Evolutionary conservation across 2,797 vertebrate genomes (phyloP), one percentile per base, ranked within the genome.

Genomic region (Sebastes ruberrimus): DNA sequence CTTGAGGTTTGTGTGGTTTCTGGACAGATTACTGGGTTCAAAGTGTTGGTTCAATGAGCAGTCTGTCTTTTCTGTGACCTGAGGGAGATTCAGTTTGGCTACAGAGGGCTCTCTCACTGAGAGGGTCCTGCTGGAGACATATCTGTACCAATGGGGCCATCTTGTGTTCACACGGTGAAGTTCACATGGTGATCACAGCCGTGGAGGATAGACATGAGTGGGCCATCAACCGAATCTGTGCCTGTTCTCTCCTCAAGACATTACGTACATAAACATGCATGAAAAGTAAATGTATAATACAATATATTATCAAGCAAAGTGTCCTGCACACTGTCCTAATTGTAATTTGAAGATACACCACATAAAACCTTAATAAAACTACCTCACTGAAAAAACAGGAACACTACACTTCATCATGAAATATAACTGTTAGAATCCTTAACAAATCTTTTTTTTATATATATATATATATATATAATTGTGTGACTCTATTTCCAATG

Each of bases 121-220:
- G 25, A 60, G 62, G 23, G 60, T 67, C 32, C 27, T n/a, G 16
- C 30, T 52, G 3, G 33, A 59, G 60, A 53, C 49, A 83, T 87
- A 85, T 85, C 32, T 95, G 80, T 73, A 75, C 62, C 83, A 89
- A 92, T 79, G 87, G 70, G 81, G 93, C 93, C 94, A 94, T 90
- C 95, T 95, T 76, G 88, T 91, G 95, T 88, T 63, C 33, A 71
- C 18, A 5, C 66, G 3, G 52, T 22, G 64, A 73, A 71, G 55
- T 69, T 68, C 75, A 57, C 13, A 42, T 35, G 11, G 16, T 35
- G 1, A 57, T 66, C 23, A 7, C 3, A 6, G 7, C 5, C 20
- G 18, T 1, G 9, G 11, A 65, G 4, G 7, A 52, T 5, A 46
- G 10, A 6, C 27, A 49, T 28, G 14, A 32, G 2, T 59, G 16